Conservation (phyloP, 2,888 invertebrate species). For the Holacanthella duospinosa region DNA sequence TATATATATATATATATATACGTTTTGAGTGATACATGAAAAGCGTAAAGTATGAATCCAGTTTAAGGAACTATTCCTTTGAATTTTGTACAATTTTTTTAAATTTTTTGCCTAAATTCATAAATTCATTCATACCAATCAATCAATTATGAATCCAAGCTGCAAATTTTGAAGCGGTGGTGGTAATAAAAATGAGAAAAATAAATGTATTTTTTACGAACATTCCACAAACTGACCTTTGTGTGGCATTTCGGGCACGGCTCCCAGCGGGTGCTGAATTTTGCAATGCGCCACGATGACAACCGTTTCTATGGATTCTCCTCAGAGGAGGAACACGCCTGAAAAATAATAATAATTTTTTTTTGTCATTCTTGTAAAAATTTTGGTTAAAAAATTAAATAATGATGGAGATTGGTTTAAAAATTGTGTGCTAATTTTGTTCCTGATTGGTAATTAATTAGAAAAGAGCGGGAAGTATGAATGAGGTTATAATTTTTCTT, state of each 20-base stretch:
- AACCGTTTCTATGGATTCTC: neutral
- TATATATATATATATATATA: no score
- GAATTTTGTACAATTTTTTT: neutral
- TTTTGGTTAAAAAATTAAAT: neutral
- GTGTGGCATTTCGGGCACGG: slow-evolving; percentile 58
- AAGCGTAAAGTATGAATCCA: no score
- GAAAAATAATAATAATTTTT: no score
- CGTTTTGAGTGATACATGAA: no score
- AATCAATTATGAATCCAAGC: neutral
- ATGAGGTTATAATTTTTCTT: neutral
- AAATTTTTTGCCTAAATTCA: no score
- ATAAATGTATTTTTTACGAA: slow-evolving; percentile 27
- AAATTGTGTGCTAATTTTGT: no score
- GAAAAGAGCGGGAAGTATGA: neutral
- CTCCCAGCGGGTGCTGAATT: slow-evolving; percentile 37
- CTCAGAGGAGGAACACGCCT: neutral
- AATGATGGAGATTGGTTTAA: no score
- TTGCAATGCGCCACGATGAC: slow-evolving; percentile 38
- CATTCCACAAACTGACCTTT: slow-evolving; percentile 54
- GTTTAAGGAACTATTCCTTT: neutral
- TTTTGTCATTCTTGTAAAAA: neutral
- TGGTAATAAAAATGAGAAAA: slow-evolving; percentile 6
- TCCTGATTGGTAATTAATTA: neutral
- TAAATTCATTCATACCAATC: neutral
- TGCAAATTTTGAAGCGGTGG: neutral